phyloP scores from a whole-genome alignment of 2,888 invertebrate genomes.

The Drosophila affinis region DNA sequence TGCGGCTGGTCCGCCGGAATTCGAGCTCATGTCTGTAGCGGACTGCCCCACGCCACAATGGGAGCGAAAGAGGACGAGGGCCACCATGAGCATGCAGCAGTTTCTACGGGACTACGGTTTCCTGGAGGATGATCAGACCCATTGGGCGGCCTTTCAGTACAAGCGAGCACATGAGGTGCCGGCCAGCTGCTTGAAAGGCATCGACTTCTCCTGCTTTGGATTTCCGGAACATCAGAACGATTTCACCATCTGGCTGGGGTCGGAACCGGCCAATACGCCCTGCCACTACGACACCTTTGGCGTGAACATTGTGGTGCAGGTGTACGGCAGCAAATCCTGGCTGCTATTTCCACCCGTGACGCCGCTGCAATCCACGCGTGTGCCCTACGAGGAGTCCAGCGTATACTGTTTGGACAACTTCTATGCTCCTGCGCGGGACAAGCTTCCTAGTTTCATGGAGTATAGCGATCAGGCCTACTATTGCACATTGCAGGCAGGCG shows the following conservation, averaged over 20 bases:
- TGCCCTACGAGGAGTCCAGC: constrained; percentile 98
- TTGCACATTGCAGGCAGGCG: constrained; percentile 91
- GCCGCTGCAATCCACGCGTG: constrained; percentile 90
- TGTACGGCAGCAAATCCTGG: constrained; percentile 96
- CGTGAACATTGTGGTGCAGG: constrained; percentile 95
- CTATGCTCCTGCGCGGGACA: constrained; percentile 85
- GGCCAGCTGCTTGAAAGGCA: constrained; percentile 80
- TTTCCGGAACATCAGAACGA: constrained; percentile 89
- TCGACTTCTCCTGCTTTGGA: constrained; percentile 89
- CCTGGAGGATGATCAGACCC: constrained; percentile 28
- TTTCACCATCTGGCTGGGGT: constrained; percentile 95
- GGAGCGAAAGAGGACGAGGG: constrained; percentile 89
- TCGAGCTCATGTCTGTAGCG: constrained; percentile 79
- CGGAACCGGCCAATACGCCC: constrained; percentile 94
- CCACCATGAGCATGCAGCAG: constrained; percentile 86
- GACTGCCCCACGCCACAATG: constrained; percentile 87
- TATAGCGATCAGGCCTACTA: constrained; percentile 81
- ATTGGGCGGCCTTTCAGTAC: constrained; percentile 78
- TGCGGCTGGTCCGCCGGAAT: constrained; percentile 38
- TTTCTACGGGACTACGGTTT: constrained; percentile 85
- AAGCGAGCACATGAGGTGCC: constrained; percentile 74
- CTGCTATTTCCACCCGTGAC: constrained; percentile 93
- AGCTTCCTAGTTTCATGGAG: constrained; percentile 42
- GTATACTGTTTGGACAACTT: constrained; percentile 94
- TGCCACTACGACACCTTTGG: constrained; percentile 98